Conservation (phyloP, 2,797 vertebrate genomes). For the Pantherophis vulpinus region DNA sequence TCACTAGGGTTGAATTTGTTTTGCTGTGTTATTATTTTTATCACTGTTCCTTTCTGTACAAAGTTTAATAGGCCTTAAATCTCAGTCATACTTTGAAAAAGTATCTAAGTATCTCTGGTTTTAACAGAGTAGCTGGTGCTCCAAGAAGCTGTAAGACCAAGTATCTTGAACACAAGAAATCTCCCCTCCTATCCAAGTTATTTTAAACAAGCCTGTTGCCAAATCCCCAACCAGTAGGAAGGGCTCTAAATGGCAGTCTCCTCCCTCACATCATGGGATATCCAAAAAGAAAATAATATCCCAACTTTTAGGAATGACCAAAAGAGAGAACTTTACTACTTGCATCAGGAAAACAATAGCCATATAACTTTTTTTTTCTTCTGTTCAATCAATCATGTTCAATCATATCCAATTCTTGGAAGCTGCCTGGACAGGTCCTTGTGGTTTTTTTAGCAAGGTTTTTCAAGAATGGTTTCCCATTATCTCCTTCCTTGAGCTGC, state of each 20-base stretch:
- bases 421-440: neutral
- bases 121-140: neutral
- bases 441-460: neutral
- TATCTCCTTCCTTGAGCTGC: neutral
- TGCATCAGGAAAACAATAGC: neutral
- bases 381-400: neutral
- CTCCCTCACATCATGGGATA: neutral
- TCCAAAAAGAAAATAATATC: neutral
- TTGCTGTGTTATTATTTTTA: slow-evolving; percentile 38
- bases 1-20: slow-evolving; percentile 46
- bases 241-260: neutral
- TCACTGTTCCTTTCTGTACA: slow-evolving; percentile 36
- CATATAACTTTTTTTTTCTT: neutral
- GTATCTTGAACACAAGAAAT: neutral
- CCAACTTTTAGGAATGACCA: neutral
- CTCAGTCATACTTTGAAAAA: slow-evolving; percentile 31
- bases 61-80: slow-evolving; percentile 33
- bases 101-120: neutral
- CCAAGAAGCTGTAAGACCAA: neutral
- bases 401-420: neutral
- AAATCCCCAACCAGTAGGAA: neutral
- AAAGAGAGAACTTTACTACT: neutral
- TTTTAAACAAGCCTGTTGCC: neutral
- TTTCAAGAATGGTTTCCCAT: neutral
- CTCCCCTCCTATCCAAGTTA: neutral